Base-by-base conservation (phyloP, 2,113 vertebrate genomes). In the Corythornis madagascariensis region DNA sequence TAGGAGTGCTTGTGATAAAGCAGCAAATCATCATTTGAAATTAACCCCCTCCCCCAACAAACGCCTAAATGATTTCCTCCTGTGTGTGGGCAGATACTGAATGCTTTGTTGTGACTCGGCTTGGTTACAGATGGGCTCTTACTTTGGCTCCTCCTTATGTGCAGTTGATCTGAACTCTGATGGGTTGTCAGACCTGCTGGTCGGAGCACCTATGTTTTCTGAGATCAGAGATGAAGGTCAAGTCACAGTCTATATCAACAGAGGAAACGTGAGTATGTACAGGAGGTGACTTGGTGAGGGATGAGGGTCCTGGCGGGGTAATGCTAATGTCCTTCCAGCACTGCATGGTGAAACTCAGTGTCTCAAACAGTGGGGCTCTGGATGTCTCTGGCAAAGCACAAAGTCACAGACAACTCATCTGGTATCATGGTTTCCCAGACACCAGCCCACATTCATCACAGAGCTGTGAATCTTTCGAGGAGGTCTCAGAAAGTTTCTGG, bases 61-160 rank as follows among this genome's bases (percentile, higher is more conserved):
- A 90, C 0, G 5, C 73, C 76, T 94, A 12, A 96, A 77, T 97
- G 26, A 96, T 83, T 87, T 90, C 80, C n/a, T 84, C 40, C 76
- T 93, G 85, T 91, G 61, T 85, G 84, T 95, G 95, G 92, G 93
- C 95, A 86, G 92, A 97, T 97, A 99, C 98, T 98, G 97, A 98
- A 97, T 96, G 96, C 98, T 98, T 97, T 99, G 97, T 98, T 96
- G 96, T 98, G 96, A 98, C 98, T 99, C 96, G 94, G 86, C 98
- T 99, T 98, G 98, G 97, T 99, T 99, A 95, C 99, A 99, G 99
- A 99, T 99, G 99, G 99, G 99, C 98, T 99, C 99, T 98, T 99
- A 99, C 99, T 99, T 99, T 98, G 99, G 99, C 98, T 99, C 99
- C 98, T 99, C 99, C 98, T 98, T 99, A 97, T 99, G 99, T 97